Percentiles rank a stretch among this genome's conserved stretches.
Conservation (phyloP, 2,888 invertebrate species). For the Selenia dentaria region DNA sequence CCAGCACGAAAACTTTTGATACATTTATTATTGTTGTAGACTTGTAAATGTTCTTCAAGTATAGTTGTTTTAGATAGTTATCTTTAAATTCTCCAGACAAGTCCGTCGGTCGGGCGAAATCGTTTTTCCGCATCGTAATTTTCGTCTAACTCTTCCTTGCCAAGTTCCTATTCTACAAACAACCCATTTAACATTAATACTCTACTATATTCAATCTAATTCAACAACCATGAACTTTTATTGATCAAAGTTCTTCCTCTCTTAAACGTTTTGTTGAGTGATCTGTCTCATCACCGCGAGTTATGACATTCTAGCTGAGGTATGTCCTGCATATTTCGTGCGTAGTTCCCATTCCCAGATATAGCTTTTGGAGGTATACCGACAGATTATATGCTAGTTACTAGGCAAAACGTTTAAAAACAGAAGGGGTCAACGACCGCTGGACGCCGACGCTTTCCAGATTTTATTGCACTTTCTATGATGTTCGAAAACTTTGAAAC, state of each 20-base stretch:
- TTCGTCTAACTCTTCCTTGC: no score
- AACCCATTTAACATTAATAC: no score
- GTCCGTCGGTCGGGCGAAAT: no score
- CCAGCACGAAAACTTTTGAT: no score
- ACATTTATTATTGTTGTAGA: no score
- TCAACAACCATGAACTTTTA: neutral
- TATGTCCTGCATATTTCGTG: slow-evolving; percentile 22
- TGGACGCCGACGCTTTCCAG: slow-evolving; percentile 38
- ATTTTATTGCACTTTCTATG: slow-evolving; percentile 42
- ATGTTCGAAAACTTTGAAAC: slow-evolving; percentile 27
- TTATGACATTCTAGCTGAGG: slow-evolving; percentile 19
- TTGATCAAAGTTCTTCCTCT: neutral
- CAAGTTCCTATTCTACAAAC: no score
- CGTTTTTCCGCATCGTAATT: no score
- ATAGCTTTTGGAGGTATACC: slow-evolving; percentile 12
- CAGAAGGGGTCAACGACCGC: slow-evolving; percentile 52
- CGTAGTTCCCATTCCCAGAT: slow-evolving; percentile 17
- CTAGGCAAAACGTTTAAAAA: slow-evolving; percentile 30
- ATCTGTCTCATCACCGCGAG: slow-evolving; percentile 7
- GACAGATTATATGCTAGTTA: neutral
- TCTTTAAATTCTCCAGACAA: no score
- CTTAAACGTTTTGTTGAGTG: neutral
- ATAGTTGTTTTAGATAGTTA: no score
- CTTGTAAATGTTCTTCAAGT: no score
- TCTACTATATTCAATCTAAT: no score